Conservation (phyloP, 1,140 invertebrate species). For the Trachymyrmex cornetzi region DNA sequence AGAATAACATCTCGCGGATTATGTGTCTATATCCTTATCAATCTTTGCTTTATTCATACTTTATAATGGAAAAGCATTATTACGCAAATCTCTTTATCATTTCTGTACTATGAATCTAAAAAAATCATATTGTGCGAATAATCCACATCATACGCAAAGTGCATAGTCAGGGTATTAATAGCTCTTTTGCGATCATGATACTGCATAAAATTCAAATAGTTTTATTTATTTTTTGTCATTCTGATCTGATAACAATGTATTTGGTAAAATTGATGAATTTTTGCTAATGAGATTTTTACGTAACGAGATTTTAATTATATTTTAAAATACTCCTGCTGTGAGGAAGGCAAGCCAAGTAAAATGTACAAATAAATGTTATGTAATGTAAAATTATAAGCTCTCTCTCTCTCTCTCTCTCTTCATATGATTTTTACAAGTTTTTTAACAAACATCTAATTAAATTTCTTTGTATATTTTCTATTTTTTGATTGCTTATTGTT, state of each 20-base stretch:
- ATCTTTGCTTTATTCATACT: background rate
- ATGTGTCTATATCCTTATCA: background rate
- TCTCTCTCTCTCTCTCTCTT: background rate
- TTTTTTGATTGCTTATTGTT: background rate
- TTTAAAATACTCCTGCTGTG: background rate
- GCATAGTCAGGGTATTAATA: conserved; percentile 23
- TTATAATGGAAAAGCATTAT: conserved; percentile 5
- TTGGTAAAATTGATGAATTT: conserved; percentile 32
- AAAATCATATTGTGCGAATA: conserved; percentile 15
- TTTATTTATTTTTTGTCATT: conserved; percentile 47
- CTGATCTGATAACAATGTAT: conserved; percentile 2
- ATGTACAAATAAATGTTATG: background rate
- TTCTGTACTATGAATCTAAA: background rate
- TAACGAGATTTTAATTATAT: conserved; percentile 11
- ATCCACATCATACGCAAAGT: background rate
- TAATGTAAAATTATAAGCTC: background rate
- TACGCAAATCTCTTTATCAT: background rate
- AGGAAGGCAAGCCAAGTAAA: background rate
- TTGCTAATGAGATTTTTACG: background rate
- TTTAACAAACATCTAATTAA: background rate
- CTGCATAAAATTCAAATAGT: conserved; percentile 19
- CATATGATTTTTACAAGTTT: conserved; percentile 5
- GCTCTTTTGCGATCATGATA: background rate
- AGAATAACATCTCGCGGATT: background rate
- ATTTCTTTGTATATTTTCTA: background rate